These are phyloP conservation scores for Taxidea taxus DNA, from an alignment of 2,113 vertebrate genomes.

Conservation along the genomic window DNA sequence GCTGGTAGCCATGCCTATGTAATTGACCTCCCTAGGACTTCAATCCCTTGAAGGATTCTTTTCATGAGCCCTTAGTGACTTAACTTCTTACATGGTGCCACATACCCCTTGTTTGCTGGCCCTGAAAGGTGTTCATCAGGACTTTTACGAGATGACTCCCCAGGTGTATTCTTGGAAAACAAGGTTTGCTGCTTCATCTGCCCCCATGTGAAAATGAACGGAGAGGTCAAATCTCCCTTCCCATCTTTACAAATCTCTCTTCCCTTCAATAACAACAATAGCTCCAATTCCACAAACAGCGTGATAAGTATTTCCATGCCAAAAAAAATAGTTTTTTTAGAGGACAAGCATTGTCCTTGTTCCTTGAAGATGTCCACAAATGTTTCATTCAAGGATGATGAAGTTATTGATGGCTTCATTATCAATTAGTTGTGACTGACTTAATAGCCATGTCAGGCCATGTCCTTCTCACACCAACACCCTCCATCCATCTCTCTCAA, in stretches of 20 bases:
- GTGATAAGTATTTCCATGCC: background rate
- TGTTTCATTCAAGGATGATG: background rate
- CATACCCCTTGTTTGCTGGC: slow-evolving; percentile 39
- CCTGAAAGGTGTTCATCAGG: slow-evolving; percentile 28
- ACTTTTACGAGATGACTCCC: slow-evolving; percentile 24
- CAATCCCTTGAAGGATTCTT: background rate
- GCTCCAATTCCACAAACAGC: background rate
- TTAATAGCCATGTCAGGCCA: background rate
- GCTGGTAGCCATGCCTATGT: background rate
- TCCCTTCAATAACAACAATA: background rate
- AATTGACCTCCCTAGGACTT: background rate
- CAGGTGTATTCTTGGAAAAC: background rate
- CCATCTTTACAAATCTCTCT: background rate
- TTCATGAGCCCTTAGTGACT: slow-evolving; percentile 49
- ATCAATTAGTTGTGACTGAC: background rate
- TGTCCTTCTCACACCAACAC: background rate
- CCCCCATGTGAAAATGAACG: background rate
- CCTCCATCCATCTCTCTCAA: background rate
- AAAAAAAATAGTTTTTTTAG: background rate
- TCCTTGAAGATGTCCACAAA: background rate
- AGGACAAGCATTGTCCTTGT: background rate
- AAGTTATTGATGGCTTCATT: background rate
- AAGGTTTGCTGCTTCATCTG: background rate
- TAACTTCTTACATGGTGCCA: background rate
- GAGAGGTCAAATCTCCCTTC: background rate